Percentiles rank a stretch among this genome's conserved stretches.
Conservation (phyloP, 2,888 invertebrate genomes). For the Drosophila trichaetosa region DNA sequence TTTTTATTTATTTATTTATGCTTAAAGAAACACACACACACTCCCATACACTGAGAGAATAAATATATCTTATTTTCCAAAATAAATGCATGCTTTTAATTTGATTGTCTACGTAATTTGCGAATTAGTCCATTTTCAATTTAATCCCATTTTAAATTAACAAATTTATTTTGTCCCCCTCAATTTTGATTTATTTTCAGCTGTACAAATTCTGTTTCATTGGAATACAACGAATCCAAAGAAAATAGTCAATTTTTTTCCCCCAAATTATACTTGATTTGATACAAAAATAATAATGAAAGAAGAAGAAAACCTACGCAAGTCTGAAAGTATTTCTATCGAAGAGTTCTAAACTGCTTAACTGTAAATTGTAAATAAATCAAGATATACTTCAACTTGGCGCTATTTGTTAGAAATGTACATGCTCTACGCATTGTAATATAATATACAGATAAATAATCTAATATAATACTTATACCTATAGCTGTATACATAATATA, state of each 20-base stretch:
- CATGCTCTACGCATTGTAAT: conserved; percentile 18
- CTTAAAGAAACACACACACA: conserved; percentile 25
- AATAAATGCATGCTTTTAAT: conserved; percentile 15
- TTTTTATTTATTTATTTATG: conserved; percentile 65
- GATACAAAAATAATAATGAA: conserved; percentile 13
- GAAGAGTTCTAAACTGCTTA: conserved; percentile 73
- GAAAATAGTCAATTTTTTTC: conserved; percentile 8
- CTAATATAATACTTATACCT: conserved; percentile 12
- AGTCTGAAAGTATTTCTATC: conserved; percentile 77
- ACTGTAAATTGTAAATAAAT: conserved; percentile 64
- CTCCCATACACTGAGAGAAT: conserved; percentile 40
- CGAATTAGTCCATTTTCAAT: background rate
- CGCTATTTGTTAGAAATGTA: conserved; percentile 29
- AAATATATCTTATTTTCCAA: conserved; percentile 48
- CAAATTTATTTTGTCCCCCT: background rate
- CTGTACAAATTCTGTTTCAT: background rate
- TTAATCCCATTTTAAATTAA: background rate
- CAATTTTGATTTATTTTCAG: conserved; percentile 7
- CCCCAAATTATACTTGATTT: conserved; percentile 7
- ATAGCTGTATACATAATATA: conserved; percentile 21
- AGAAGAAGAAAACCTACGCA: conserved; percentile 56
- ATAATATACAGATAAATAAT: conserved; percentile 21
- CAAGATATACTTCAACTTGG: conserved; percentile 28
- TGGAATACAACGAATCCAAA: conserved; percentile 29
- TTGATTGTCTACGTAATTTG: conserved; percentile 9